Evolutionary conservation across 2,888 invertebrate species (phyloP).

Genomic region (Morpho achilles): DNA sequence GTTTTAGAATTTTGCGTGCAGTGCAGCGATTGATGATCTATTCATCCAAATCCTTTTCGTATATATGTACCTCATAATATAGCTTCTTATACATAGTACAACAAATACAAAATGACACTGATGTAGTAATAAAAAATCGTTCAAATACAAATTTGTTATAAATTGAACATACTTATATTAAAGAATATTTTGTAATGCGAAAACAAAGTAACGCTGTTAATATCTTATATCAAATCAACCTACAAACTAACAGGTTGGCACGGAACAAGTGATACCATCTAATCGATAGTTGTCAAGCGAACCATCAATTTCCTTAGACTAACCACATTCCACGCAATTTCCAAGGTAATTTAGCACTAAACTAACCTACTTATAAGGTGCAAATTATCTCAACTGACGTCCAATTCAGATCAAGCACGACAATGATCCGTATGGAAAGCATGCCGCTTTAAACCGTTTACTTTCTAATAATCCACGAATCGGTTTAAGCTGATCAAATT

Average conservation of each 20-base stretch:
- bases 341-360: slow-evolving; percentile 27
- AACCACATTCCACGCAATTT: slow-evolving; percentile 27
- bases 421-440: slow-evolving; percentile 35
- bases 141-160: no score
- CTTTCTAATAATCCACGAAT: slow-evolving; percentile 49
- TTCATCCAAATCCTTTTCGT: no score
- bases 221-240: background rate
- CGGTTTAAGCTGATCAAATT: slow-evolving; percentile 41
- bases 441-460: slow-evolving; percentile 38
- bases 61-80: no score
- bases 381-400: slow-evolving; percentile 27
- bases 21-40: no score
- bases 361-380: slow-evolving; percentile 22
- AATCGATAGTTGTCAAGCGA: slow-evolving; percentile 20
- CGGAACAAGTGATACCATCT: slow-evolving; percentile 15
- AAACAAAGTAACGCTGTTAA: slow-evolving; percentile 1
- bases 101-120: no score
- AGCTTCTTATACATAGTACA: no score
- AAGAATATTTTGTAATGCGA: background rate
- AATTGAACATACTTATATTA: background rate
- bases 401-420: slow-evolving; percentile 31
- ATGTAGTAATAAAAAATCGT: no score
- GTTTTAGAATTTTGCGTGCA: no score
- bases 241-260: slow-evolving; percentile 15
- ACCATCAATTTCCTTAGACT: slow-evolving; percentile 24